Evolutionary conservation across 1,140 invertebrate genomes (phyloP), one percentile per base, ranked within the genome.

Genomic region (Mercenaria mercenaria): DNA sequence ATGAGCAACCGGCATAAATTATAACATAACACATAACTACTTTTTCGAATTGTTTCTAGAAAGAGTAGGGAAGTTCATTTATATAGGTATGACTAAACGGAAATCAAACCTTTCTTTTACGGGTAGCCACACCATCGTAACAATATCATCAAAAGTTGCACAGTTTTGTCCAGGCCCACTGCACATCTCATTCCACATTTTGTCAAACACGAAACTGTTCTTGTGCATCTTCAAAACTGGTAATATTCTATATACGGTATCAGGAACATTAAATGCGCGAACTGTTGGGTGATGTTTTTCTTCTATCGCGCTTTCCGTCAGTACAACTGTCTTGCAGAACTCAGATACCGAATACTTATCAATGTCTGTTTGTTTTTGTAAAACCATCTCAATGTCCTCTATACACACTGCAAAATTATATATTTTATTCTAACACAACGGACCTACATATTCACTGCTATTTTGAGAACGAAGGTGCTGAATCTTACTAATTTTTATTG

Each of bases 31-130:
- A n/a, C n/a, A n/a, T n/a, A n/a, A n/a, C n/a, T n/a, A n/a, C n/a
- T n/a, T n/a, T n/a, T n/a, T n/a, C n/a, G n/a, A n/a, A n/a, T n/a
- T n/a, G n/a, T n/a, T n/a, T n/a, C n/a, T n/a, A n/a, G n/a, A n/a
- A n/a, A n/a, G n/a, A n/a, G n/a, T n/a, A n/a, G n/a, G n/a, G n/a
- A n/a, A n/a, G n/a, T n/a, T n/a, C n/a, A n/a, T n/a, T n/a, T n/a
- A n/a, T n/a, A n/a, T n/a, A n/a, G n/a, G n/a, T n/a, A n/a, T n/a
- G n/a, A 47, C 43, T 47, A 47, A 64, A 64, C 29, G 29, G 6
- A 64, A 64, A 6, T 29, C 59, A 56, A 56, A 72, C 67, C 67
- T 72, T 20, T 72, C 67, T 72, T 72, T 72, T 20, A 72, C 37
- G 0, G 67, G 67, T 8, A 72, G 6, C 67, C 67, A 72, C 34